Evolutionary conservation across 2,113 vertebrate species (phyloP).

Genomic region (Jaculus jaculus): DNA sequence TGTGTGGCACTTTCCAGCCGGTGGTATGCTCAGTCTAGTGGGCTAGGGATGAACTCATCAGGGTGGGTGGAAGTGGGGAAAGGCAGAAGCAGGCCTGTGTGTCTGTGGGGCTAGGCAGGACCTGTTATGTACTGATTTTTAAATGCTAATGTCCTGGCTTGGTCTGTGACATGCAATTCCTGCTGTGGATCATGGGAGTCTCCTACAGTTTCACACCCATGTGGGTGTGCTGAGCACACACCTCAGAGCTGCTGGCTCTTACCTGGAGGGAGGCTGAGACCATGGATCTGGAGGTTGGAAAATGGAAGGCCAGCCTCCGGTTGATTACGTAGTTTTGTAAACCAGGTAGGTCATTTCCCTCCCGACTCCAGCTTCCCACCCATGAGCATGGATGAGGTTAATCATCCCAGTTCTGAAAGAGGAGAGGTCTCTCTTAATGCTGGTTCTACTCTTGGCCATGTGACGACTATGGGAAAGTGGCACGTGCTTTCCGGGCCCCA

Average conservation of each 20-base stretch:
- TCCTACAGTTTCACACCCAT: not conserved
- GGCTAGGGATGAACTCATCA: not conserved
- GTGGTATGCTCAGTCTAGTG: constrained; percentile 2
- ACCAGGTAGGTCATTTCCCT: not conserved
- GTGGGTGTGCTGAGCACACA: rapidly evolving
- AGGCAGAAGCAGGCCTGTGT: not conserved
- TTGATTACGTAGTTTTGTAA: not conserved
- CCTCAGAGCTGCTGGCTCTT: not conserved
- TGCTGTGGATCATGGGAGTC: not conserved
- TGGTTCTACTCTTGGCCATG: not conserved
- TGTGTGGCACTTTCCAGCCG: not conserved
- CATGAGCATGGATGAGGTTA: not conserved
- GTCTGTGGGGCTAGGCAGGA: not conserved
- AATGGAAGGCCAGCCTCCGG: not conserved
- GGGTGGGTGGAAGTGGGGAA: constrained; percentile 28
- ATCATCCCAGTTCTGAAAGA: not conserved
- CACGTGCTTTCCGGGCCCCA: not conserved
- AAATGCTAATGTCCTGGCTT: not conserved
- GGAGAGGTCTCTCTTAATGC: not conserved
- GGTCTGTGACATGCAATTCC: not conserved
- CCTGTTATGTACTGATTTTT: constrained; percentile 20
- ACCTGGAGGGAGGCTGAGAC: not conserved
- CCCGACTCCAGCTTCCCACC: not conserved
- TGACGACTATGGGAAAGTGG: not conserved
- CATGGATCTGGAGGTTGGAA: not conserved